phyloP scores from a whole-genome alignment of 1,140 invertebrate genomes.

The Gonatopus flavifemur region DNA sequence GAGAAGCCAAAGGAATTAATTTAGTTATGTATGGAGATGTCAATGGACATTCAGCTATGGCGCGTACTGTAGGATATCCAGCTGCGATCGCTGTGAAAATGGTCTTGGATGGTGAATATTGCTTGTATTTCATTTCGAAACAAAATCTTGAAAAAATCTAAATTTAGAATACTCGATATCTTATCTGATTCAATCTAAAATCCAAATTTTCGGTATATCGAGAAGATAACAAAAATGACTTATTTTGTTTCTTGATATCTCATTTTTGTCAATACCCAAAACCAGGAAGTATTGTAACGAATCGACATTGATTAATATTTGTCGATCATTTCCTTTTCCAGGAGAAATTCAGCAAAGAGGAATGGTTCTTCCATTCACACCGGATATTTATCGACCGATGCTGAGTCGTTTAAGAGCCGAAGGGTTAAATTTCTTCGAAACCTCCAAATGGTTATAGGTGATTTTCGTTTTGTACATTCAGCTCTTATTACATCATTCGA shows the following conservation, averaged over 20 bases:
- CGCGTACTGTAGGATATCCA: slow-evolving; percentile 94
- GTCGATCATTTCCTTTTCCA: slow-evolving; percentile 50
- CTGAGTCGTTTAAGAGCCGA: slow-evolving; percentile 81
- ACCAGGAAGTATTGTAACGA: not conserved
- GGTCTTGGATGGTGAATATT: slow-evolving; percentile 86
- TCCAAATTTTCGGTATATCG: not conserved
- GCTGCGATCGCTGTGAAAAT: slow-evolving; percentile 96
- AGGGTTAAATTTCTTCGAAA: slow-evolving; percentile 80
- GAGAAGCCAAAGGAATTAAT: slow-evolving; percentile 85
- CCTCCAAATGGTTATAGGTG: slow-evolving; percentile 59
- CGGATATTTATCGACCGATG: slow-evolving; percentile 90
- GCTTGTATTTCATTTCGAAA: no score
- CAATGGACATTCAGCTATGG: slow-evolving; percentile 92
- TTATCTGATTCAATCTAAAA: not conserved
- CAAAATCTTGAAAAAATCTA: no score
- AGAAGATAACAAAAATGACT: no score
- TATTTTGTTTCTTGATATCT: no score
- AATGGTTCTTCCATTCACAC: slow-evolving; percentile 85
- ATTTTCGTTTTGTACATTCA: no score
- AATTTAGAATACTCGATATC: no score
- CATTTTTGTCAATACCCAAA: no score
- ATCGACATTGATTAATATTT: not conserved
- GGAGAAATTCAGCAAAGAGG: slow-evolving; percentile 95
- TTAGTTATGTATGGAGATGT: slow-evolving; percentile 91
- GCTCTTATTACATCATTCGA: no score